Conservation (phyloP, 1,140 invertebrate species). For the Potamilus streckersoni region DNA sequence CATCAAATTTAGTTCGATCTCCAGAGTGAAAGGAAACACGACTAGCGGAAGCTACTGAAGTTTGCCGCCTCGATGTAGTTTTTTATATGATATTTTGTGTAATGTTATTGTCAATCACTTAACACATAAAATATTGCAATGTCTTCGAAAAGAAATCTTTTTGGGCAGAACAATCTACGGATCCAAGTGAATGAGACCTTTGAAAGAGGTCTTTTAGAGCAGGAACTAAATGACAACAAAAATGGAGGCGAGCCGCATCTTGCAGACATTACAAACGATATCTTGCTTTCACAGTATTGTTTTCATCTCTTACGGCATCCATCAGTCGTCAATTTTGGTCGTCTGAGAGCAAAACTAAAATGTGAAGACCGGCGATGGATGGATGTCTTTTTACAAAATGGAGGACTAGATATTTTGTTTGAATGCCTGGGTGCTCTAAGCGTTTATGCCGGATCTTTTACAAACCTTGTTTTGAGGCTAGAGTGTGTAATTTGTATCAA, state of each 20-base stretch:
- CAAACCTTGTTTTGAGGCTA: slow-evolving; percentile 39
- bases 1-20: no score
- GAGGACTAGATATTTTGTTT: slow-evolving; percentile 67
- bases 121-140: no score
- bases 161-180: no score
- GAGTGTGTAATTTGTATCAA: slow-evolving; percentile 68
- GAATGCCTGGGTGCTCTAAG: slow-evolving; percentile 61
- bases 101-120: no score
- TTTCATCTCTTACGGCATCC: slow-evolving; percentile 23
- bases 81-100: no score
- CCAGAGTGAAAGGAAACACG: no score
- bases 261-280: slow-evolving; percentile 18
- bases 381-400: slow-evolving; percentile 65
- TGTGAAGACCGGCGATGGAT: slow-evolving; percentile 60
- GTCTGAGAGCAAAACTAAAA: slow-evolving; percentile 22
- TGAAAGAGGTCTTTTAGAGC: no score
- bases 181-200: no score
- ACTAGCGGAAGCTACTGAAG: no score
- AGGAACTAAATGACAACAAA: no score
- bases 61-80: no score
- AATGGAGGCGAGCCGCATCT: not conserved
- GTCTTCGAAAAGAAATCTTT: no score
- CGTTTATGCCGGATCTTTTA: slow-evolving; percentile 23
- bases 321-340: slow-evolving; percentile 27
- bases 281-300: slow-evolving; percentile 23